phyloP scores from a whole-genome alignment of 1,140 invertebrate genomes.

The Dreissena rostriformis region DNA sequence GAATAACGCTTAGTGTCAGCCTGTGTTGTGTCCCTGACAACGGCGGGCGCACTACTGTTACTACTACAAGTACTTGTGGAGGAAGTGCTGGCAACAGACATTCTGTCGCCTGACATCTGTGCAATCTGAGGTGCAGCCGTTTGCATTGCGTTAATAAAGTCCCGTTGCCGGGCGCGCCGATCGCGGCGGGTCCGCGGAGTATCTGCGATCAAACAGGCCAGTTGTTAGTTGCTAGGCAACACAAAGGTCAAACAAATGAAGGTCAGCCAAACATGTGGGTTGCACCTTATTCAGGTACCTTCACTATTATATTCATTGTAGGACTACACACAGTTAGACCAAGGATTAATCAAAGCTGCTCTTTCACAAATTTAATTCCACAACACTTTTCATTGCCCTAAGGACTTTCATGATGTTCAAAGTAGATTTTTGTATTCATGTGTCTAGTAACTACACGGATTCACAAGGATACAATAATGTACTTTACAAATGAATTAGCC shows the following conservation, averaged over 20 bases:
- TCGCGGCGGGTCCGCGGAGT: conserved; percentile 74
- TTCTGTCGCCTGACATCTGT: conserved; percentile 54
- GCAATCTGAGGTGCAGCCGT: conserved; percentile 57
- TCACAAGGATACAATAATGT: too few species aligned
- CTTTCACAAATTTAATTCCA: too few species aligned
- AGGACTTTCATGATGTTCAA: too few species aligned
- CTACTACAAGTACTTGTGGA: conserved; percentile 65
- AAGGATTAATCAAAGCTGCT: too few species aligned
- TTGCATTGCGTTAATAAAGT: conserved; percentile 90
- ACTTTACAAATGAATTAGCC: too few species aligned
- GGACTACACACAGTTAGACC: too few species aligned
- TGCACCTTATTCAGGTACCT: not conserved
- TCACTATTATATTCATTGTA: not conserved
- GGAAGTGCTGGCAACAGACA: conserved; percentile 64
- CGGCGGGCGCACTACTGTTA: conserved; percentile 42
- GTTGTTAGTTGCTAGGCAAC: conserved; percentile 56
- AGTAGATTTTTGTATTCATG: too few species aligned
- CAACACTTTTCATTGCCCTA: too few species aligned
- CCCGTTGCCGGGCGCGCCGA: conserved; percentile 90
- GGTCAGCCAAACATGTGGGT: conserved; percentile 1
- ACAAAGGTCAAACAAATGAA: conserved; percentile 23
- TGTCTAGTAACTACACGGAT: too few species aligned
- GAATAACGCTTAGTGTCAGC: conserved; percentile 58
- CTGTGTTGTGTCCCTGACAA: conserved; percentile 48
- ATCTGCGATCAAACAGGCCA: conserved; percentile 68